Conservation (phyloP, 1,140 invertebrate genomes). For the Penaeus japonicus region DNA sequence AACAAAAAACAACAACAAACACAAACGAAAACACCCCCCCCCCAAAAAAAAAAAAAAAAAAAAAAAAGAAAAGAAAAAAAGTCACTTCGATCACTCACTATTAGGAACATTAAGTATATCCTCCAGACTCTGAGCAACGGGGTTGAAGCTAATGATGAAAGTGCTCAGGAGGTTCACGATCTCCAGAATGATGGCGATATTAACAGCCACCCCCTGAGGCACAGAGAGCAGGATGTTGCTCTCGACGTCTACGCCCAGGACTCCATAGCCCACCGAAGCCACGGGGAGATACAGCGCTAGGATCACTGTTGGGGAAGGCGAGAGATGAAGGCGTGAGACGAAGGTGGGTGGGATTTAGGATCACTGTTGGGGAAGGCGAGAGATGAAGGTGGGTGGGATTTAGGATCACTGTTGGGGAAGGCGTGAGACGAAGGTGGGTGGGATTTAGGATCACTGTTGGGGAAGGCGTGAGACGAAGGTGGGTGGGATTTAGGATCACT, state of each 20-base stretch:
- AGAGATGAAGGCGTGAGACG: background rate
- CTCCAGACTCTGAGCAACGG: constrained; percentile 76
- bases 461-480: too few relatives aligned
- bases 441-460: too few relatives aligned
- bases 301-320: constrained; percentile 28
- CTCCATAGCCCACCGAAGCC: constrained; percentile 68
- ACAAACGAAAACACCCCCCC: background rate
- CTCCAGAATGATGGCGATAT: constrained; percentile 67
- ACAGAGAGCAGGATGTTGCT: constrained; percentile 69
- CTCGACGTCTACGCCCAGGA: constrained; percentile 70
- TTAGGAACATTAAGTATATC: constrained; percentile 72
- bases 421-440: too few relatives aligned
- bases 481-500: too few relatives aligned
- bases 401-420: too few relatives aligned
- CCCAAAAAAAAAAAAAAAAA: background rate
- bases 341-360: too few relatives aligned
- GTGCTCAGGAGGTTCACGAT: constrained; percentile 72
- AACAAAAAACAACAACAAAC: too few relatives aligned
- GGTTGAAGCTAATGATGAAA: constrained; percentile 74
- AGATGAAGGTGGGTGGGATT: too few relatives aligned
- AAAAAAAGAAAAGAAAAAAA: background rate
- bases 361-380: too few relatives aligned
- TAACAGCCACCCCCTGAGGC: constrained; percentile 59
- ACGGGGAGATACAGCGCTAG: constrained; percentile 69
- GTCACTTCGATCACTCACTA: constrained; percentile 66